phyloP scores from a whole-genome alignment of 2,797 vertebrate species.

The Xyrichtys novacula region DNA sequence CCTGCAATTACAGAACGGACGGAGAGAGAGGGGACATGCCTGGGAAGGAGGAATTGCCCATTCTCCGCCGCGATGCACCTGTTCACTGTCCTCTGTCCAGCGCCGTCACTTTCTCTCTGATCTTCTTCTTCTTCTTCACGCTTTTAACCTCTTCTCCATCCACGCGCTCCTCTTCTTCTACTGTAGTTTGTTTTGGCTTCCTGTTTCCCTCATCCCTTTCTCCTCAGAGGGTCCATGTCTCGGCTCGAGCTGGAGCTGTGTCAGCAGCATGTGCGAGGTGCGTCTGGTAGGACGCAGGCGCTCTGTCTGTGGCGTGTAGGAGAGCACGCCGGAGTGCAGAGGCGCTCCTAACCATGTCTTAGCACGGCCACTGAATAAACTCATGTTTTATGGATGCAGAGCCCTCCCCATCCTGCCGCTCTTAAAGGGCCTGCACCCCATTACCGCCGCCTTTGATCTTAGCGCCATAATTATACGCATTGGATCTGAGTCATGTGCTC shows the following conservation, averaged over 20 bases:
- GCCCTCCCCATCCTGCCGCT: slow-evolving; percentile 69
- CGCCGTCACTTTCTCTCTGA: slow-evolving; percentile 52
- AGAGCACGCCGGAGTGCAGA: slow-evolving; percentile 70
- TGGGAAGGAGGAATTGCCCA: slow-evolving; percentile 84
- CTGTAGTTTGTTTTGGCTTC: slow-evolving; percentile 14
- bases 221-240: slow-evolving; percentile 54
- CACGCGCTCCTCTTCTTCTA: slow-evolving; percentile 34
- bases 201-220: slow-evolving; percentile 38
- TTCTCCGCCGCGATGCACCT: slow-evolving; percentile 74
- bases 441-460: slow-evolving; percentile 65
- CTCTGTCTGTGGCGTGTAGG: slow-evolving; percentile 49
- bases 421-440: slow-evolving; percentile 81
- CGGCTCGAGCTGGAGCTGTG: slow-evolving; percentile 50
- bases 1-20: slow-evolving; percentile 81
- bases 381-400: slow-evolving; percentile 90
- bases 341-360: slow-evolving; percentile 86
- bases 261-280: slow-evolving; percentile 28
- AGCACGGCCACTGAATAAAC: slow-evolving; percentile 85
- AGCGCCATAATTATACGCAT: slow-evolving; percentile 24
- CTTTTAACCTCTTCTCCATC: slow-evolving; percentile 43
- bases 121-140: slow-evolving; percentile 62
- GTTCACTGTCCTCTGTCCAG: slow-evolving; percentile 58
- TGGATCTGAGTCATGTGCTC: slow-evolving; percentile 31
- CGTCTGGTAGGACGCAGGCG: slow-evolving; percentile 36
- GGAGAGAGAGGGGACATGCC: slow-evolving; percentile 81